Conservation (phyloP, 1,140 invertebrate genomes). For the Stenopsyche tienmushanensis region DNA sequence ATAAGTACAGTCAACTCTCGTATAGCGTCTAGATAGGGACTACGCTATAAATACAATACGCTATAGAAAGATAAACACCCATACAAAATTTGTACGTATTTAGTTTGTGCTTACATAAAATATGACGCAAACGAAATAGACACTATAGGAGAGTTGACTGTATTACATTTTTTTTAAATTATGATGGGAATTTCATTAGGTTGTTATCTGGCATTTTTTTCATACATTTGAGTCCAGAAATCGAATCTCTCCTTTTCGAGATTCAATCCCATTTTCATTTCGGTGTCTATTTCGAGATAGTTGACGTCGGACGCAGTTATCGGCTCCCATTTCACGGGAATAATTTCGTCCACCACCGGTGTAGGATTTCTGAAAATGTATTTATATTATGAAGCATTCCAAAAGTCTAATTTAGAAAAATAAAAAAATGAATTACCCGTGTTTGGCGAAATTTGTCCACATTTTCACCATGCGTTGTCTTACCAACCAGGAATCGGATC, state of each 20-base stretch:
- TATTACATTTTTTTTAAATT: conserved; percentile 47
- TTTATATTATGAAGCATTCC: not conserved
- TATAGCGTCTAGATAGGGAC: too few relatives aligned
- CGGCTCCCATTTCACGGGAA: conserved; percentile 35
- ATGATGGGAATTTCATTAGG: conserved; percentile 50
- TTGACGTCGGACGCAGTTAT: conserved; percentile 13
- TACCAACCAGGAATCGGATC: conserved; percentile 45
- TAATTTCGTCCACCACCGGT: conserved; percentile 19
- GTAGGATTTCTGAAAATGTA: conserved; percentile 36
- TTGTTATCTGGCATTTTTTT: not conserved
- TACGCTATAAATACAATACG: too few relatives aligned
- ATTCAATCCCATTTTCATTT: conserved; percentile 36
- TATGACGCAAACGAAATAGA: too few relatives aligned
- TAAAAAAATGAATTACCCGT: conserved; percentile 53
- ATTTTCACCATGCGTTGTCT: conserved; percentile 57
- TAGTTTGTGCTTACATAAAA: too few relatives aligned
- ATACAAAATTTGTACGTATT: too few relatives aligned
- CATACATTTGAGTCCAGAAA: conserved; percentile 40
- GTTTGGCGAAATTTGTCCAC: conserved; percentile 71
- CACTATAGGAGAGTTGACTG: too few relatives aligned
- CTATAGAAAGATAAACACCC: too few relatives aligned
- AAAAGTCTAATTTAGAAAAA: not conserved
- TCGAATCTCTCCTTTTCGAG: conserved; percentile 41
- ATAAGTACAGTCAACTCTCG: conserved; percentile 54
- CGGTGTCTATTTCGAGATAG: conserved; percentile 42